A percentile compares a stretch with the other conserved stretches of the same genome.
Conservation (phyloP, 1,140 invertebrate genomes). For the Drosophila sturtevanti region DNA sequence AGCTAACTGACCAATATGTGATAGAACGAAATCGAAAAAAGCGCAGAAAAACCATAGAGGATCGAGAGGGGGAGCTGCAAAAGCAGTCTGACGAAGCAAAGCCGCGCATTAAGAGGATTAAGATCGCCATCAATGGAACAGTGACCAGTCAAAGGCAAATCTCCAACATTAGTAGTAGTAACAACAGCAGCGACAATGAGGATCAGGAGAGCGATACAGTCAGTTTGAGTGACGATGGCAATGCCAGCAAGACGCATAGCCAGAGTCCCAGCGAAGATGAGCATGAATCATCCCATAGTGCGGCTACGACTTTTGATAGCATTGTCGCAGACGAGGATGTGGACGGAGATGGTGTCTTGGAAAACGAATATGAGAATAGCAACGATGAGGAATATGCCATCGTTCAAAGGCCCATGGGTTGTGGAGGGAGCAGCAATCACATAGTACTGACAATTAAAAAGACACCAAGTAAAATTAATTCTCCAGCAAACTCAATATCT, state of each 20-base stretch:
- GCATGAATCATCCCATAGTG: slow-evolving; percentile 14
- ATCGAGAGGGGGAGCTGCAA: neutral
- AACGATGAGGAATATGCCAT: slow-evolving; percentile 61
- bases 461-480: slow-evolving; percentile 74
- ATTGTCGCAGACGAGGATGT: slow-evolving; percentile 30
- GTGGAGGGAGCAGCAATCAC: slow-evolving; percentile 43
- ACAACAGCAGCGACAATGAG: slow-evolving; percentile 44
- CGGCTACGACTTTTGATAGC: slow-evolving; percentile 20
- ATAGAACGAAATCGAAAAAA: slow-evolving; percentile 44
- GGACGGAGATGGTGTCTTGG: slow-evolving; percentile 26
- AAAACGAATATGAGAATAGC: slow-evolving; percentile 37
- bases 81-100: neutral
- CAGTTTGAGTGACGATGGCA: neutral
- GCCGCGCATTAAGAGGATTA: slow-evolving; percentile 52
- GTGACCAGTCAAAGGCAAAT: slow-evolving; percentile 34
- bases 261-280: slow-evolving; percentile 9
- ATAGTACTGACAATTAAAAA: slow-evolving; percentile 80
- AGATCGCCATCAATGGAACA: slow-evolving; percentile 52
- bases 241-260: neutral
- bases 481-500: slow-evolving; percentile 50
- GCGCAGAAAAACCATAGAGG: slow-evolving; percentile 15
- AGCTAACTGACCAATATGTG: slow-evolving; percentile 16
- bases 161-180: slow-evolving; percentile 28
- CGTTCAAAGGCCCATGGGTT: slow-evolving; percentile 40
- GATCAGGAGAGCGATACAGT: neutral